phyloP scores from a whole-genome alignment of 2,113 vertebrate genomes.

The Neogale vison region DNA sequence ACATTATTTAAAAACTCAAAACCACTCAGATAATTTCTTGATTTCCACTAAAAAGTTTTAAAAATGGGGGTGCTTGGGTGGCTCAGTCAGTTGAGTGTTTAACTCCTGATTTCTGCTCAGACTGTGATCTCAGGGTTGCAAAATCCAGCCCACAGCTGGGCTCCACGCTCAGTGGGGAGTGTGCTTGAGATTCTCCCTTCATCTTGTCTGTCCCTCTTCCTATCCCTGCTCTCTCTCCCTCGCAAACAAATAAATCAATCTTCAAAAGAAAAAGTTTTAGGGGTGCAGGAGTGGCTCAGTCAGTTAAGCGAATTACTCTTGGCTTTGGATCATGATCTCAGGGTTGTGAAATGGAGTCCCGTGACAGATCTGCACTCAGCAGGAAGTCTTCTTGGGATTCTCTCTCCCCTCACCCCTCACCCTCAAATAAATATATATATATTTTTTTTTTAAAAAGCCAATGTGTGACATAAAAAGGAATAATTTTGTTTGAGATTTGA shows the following conservation, averaged over 20 bases:
- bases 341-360: neutral
- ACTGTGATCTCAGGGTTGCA: neutral
- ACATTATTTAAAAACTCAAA: conserved; percentile 33
- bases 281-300: neutral
- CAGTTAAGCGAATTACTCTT: neutral
- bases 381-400: neutral
- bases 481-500: neutral
- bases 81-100: neutral
- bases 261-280: neutral
- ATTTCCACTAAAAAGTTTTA: conserved; percentile 30
- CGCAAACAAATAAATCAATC: neutral
- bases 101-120: neutral
- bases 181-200: neutral
- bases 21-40: neutral
- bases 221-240: neutral
- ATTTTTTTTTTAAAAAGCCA: neutral
- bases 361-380: neutral
- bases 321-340: neutral
- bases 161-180: neutral
- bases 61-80: neutral
- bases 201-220: neutral
- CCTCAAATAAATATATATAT: neutral
- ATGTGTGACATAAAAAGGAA: neutral
- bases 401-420: neutral
- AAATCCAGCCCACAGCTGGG: neutral